These are phyloP conservation scores for Oscheius sp. DNA, from an alignment of 1,140 invertebrate species.

Conservation along the genomic window DNA sequence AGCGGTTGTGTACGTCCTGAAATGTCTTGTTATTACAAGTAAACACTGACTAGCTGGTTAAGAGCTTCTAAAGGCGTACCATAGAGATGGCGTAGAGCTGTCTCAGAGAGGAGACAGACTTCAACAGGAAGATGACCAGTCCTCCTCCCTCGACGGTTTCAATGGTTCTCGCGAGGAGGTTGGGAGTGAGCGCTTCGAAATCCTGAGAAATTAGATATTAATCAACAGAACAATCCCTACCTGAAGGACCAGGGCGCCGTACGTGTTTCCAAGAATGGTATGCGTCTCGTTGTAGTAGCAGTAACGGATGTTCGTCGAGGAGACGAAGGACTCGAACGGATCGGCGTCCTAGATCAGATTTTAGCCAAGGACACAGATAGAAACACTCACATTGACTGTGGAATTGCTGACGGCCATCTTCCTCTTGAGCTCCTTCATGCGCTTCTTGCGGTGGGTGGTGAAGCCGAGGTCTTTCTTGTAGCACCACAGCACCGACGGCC, in stretches of 20 bases:
- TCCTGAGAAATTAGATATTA: constrained; percentile 69
- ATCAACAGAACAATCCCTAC: constrained; percentile 62
- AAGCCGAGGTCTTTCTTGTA: constrained; percentile 96
- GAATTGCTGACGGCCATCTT: constrained; percentile 79
- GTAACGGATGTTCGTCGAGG: constrained; percentile 92
- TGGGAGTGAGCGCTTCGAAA: constrained; percentile 98
- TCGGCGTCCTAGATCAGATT: constrained; percentile 82
- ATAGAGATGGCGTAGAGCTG: constrained; percentile 94
- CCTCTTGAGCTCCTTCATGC: constrained; percentile 79
- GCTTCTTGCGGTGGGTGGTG: constrained; percentile 87
- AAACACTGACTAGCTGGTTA: no score
- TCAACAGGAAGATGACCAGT: constrained; percentile 79
- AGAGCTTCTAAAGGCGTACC: no score
- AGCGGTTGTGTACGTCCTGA: constrained; percentile 88
- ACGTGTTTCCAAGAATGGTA: constrained; percentile 95
- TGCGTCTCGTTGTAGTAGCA: constrained; percentile 96
- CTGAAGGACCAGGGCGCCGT: constrained; percentile 92
- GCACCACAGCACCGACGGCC: constrained; percentile 91
- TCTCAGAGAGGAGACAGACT: constrained; percentile 80
- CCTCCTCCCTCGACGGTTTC: constrained; percentile 99
- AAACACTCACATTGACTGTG: constrained; percentile 67
- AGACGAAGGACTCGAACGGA: constrained; percentile 91
- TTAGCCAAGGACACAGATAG: neutral
- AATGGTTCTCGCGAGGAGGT: constrained; percentile 89
- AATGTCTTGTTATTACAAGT: no score